Evolutionary conservation across 2,797 vertebrate species (phyloP).

Genomic region (Oreortyx pictus): DNA sequence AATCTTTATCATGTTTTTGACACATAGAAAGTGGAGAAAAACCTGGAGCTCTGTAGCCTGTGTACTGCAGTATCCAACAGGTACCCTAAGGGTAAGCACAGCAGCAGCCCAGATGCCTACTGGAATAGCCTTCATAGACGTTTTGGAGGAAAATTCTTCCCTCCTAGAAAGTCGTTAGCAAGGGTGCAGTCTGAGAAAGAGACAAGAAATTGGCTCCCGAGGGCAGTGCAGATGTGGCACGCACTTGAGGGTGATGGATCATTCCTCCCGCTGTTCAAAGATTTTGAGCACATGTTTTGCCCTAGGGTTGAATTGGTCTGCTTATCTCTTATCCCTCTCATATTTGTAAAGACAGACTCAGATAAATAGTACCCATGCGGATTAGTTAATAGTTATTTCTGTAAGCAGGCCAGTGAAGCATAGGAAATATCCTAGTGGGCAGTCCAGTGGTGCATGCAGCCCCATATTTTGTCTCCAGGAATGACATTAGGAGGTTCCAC

Average conservation of each 20-base stretch:
- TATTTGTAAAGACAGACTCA: neutral
- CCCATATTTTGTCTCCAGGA: neutral
- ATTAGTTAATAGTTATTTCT: neutral
- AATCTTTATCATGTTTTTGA: neutral
- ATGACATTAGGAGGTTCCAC: neutral
- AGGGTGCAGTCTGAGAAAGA: neutral
- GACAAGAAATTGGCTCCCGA: neutral
- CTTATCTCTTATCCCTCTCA: neutral
- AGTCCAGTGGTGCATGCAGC: neutral
- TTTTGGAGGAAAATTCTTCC: neutral
- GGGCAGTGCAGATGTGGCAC: neutral
- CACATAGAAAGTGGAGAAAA: neutral
- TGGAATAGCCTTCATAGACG: neutral
- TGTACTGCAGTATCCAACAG: neutral
- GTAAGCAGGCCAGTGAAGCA: neutral
- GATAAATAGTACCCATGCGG: neutral
- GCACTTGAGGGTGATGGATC: neutral
- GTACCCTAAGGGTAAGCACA: neutral
- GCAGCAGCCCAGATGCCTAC: neutral
- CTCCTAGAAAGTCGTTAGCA: neutral
- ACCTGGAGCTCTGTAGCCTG: neutral
- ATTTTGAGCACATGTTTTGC: neutral
- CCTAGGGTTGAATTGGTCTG: neutral
- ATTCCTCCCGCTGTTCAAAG: neutral
- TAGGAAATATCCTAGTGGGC: neutral